phyloP scores from a whole-genome alignment of 2,797 vertebrate species.

The Girardinus metallicus region DNA sequence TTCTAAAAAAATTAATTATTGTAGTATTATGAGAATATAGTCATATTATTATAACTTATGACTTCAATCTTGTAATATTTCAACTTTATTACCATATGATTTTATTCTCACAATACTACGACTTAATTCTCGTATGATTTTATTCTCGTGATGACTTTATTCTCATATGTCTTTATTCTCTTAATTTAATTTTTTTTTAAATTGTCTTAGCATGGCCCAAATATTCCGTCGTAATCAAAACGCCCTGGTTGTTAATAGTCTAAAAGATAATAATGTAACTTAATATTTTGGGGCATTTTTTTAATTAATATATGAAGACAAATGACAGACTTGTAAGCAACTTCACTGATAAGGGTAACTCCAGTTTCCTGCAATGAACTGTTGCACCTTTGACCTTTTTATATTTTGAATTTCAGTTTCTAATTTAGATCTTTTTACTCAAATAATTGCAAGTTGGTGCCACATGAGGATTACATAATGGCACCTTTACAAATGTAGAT shows the following conservation, averaged over 20 bases:
- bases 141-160: no score
- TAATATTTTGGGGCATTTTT: conserved; percentile 11
- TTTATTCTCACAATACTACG: no score
- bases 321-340: neutral
- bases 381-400: neutral
- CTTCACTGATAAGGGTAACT: neutral
- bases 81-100: no score
- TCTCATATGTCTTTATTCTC: no score
- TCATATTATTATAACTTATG: no score
- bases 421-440: conserved; percentile 28
- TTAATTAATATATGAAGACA: neutral
- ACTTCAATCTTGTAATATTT: no score
- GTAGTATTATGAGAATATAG: no score
- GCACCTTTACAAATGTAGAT: neutral
- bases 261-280: conserved; percentile 17
- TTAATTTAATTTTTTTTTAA: no score
- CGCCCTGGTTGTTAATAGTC: neutral
- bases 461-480: neutral
- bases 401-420: conserved; percentile 14
- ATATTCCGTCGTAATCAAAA: neutral
- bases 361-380: neutral
- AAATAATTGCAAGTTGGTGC: neutral
- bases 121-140: no score
- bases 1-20: no score
- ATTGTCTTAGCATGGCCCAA: no score